A percentile compares a stretch with the other conserved stretches of the same genome.
phyloP scores from a whole-genome alignment of 2,888 invertebrate species.

The Xylocampa areola region DNA sequence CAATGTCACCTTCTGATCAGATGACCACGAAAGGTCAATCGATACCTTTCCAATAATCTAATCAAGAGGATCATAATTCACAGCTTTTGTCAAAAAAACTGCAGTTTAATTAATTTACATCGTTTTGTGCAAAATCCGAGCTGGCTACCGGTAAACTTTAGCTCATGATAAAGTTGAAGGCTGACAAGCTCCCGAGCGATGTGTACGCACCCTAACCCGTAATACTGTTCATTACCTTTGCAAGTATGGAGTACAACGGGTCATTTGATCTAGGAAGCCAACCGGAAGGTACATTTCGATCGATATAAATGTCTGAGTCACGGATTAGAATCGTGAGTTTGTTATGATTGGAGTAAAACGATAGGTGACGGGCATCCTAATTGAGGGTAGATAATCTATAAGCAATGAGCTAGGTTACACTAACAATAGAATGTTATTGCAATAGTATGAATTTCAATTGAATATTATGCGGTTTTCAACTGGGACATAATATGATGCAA shows the following conservation, averaged over 20 bases:
- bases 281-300: conserved; percentile 52
- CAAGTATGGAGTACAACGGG: conserved; percentile 45
- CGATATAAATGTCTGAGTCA: conserved; percentile 51
- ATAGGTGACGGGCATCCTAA: conserved; percentile 30
- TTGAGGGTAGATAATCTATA: conserved; percentile 15
- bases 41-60: too few species aligned
- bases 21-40: too few species aligned
- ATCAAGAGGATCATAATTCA: too few species aligned
- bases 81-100: too few species aligned
- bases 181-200: background rate
- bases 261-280: conserved; percentile 61
- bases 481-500: conserved; percentile 1
- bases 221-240: conserved; percentile 25
- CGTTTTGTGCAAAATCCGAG: too few species aligned
- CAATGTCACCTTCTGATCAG: too few species aligned
- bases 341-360: conserved; percentile 31
- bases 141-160: too few species aligned
- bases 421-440: conserved; percentile 26
- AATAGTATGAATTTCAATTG: background rate
- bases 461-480: conserved; percentile 3
- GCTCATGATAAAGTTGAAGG: background rate
- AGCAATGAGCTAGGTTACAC: conserved; percentile 3
- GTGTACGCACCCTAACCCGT: conserved; percentile 9
- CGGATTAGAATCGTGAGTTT: conserved; percentile 38
- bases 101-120: too few species aligned